Evolutionary conservation across 1,140 invertebrate species (phyloP), one percentile per base, ranked within the genome.

Genomic region (Gerris buenoi): DNA sequence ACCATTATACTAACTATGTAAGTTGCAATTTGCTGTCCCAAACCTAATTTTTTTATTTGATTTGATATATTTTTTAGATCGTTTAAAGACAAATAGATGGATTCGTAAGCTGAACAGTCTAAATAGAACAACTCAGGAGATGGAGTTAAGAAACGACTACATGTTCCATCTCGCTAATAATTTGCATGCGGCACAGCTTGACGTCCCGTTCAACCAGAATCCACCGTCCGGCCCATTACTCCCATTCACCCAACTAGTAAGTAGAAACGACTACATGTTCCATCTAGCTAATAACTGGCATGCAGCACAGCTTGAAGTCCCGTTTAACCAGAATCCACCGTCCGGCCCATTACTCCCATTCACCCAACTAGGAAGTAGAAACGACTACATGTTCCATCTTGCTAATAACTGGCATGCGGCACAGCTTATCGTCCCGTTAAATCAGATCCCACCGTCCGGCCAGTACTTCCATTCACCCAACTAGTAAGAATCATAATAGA

Each of bases 181-280:
- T 71, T 73, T 81, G 25, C 77, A 80, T 67, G 73, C 73, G 27
- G 76, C 77, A 2, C 72, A 76, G 27, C 68, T 81, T 25, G 70
- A 71, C 33, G 72, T 75, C 15, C 80, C 80, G 0, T 81, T 81
- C 68, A 74, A 73, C 14, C 73, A 76, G 22, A 71, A 75, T 22
- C 80, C 80, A n/a, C 79, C 67, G 18, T 33, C 71, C 15, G 75
- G 74, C 3, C 72, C 75, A 2, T 68, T 79, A 22, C 73, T 73
- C 23, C 69, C 74, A 2, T 73, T 79, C 26, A 73, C 76, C 18
- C 71, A 76, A 71, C 70, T 80, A n/a, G n/a, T n/a, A n/a, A n/a
- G n/a, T n/a, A 72, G 80, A 23, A 81, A 81, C 68, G 79, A 80
- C 70, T 81, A 80, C 68, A 78, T 81, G 76, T 78, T 79, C 70